phyloP scores from a whole-genome alignment of 1,140 invertebrate genomes.

The Pseudobourletiella spinata region DNA sequence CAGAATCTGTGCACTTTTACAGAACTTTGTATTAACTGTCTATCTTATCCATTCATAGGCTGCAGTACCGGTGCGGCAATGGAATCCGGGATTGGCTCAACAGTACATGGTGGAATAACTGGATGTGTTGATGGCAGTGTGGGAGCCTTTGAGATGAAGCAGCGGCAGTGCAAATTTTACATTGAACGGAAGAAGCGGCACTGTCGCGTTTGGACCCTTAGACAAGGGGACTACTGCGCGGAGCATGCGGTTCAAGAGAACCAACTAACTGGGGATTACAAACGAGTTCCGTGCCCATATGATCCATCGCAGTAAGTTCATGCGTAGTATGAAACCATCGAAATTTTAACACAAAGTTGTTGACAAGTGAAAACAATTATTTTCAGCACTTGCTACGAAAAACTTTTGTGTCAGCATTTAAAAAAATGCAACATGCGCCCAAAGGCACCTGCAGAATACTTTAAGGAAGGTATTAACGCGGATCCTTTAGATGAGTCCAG shows the following conservation, averaged over 20 bases:
- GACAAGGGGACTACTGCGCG: constrained; percentile 15
- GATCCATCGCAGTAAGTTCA: constrained; percentile 29
- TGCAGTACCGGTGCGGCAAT: too few relatives aligned
- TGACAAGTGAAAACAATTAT: too few relatives aligned
- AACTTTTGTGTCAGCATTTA: constrained; percentile 60
- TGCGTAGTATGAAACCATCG: background rate
- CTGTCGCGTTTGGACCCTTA: constrained; percentile 9
- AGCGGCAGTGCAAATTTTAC: constrained; percentile 12
- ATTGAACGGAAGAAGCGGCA: constrained; percentile 17
- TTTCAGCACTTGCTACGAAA: constrained; percentile 56
- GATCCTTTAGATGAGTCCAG: constrained; percentile 36
- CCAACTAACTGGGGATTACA: background rate
- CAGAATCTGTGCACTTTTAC: too few relatives aligned
- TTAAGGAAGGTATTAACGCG: constrained; percentile 54
- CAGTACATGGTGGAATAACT: too few relatives aligned
- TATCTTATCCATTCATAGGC: too few relatives aligned
- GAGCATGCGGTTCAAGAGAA: background rate
- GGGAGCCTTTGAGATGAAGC: too few relatives aligned
- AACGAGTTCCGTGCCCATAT: constrained; percentile 19
- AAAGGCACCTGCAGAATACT: constrained; percentile 48
- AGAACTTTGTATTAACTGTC: background rate
- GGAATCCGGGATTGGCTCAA: too few relatives aligned
- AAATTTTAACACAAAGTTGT: too few relatives aligned
- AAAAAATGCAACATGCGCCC: constrained; percentile 63
- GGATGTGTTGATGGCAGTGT: too few relatives aligned